phyloP scores from a whole-genome alignment of 2,797 vertebrate species.

The Macrochelys suwanniensis region DNA sequence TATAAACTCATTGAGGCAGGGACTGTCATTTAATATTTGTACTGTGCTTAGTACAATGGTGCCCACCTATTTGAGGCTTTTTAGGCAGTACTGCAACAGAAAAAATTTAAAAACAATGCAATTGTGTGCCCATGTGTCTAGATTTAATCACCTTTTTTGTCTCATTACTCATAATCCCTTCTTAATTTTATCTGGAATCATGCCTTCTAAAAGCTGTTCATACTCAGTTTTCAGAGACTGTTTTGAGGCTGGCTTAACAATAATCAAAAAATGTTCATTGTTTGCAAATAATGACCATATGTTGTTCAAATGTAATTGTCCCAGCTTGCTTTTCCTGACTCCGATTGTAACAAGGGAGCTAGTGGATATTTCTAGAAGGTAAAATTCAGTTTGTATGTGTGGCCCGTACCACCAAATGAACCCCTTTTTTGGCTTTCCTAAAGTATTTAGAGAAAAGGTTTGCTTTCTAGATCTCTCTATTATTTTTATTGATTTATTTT shows the following conservation, averaged over 20 bases:
- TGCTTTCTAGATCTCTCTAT: no score
- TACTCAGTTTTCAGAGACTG: background rate
- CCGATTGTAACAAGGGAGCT: background rate
- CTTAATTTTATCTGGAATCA: conserved; percentile 29
- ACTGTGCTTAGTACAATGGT: background rate
- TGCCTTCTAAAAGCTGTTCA: conserved; percentile 2
- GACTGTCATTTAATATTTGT: background rate
- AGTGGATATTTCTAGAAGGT: background rate
- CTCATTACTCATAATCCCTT: no score
- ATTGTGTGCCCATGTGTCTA: background rate
- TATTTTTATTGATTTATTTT: background rate
- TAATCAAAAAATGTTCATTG: background rate
- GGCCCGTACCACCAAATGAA: background rate
- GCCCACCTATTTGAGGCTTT: background rate
- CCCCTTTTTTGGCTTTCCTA: background rate
- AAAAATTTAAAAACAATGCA: background rate
- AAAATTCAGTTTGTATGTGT: background rate
- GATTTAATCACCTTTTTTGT: background rate
- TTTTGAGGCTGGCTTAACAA: background rate
- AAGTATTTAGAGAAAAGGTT: background rate
- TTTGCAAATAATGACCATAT: background rate
- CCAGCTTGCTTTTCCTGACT: background rate
- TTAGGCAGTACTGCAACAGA: background rate
- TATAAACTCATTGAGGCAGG: background rate
- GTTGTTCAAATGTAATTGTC: background rate